These are phyloP conservation scores for Ricordea florida DNA, from an alignment of 92 coral and sea anemone genomes.

Conservation along the genomic window DNA sequence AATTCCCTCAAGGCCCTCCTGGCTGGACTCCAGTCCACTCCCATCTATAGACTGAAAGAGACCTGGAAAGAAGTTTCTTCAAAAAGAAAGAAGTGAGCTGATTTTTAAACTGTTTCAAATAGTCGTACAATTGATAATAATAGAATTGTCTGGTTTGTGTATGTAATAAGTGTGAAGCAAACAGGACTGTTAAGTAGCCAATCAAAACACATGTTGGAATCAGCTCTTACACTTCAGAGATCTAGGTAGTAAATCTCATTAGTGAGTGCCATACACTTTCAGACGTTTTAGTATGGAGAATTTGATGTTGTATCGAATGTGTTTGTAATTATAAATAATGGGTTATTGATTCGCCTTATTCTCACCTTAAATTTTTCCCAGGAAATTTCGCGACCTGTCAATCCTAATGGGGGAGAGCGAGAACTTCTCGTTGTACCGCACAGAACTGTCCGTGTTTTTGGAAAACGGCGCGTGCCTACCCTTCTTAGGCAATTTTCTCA, in stretches of 20 bases:
- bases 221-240: too few species aligned
- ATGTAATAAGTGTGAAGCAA: too few species aligned
- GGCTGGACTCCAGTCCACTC: constrained; percentile 96
- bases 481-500: constrained; percentile 93
- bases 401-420: constrained; percentile 92
- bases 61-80: constrained; percentile 98
- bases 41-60: constrained; percentile 90
- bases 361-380: too few species aligned
- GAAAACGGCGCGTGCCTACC: constrained; percentile 79
- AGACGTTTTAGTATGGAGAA: too few species aligned
- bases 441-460: constrained; percentile 63
- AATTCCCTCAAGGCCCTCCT: constrained; percentile 96
- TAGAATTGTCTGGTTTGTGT: too few species aligned
- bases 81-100: constrained; percentile 87
- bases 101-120: too few species aligned
- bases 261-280: too few species aligned
- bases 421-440: constrained; percentile 86
- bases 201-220: background rate
- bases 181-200: background rate
- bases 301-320: too few species aligned
- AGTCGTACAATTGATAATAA: too few species aligned
- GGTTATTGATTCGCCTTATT: too few species aligned
- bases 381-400: constrained; percentile 92
- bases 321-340: too few species aligned
- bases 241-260: too few species aligned